Base-by-base conservation (phyloP, 2,888 invertebrate species). In the Octodonta nipae region DNA sequence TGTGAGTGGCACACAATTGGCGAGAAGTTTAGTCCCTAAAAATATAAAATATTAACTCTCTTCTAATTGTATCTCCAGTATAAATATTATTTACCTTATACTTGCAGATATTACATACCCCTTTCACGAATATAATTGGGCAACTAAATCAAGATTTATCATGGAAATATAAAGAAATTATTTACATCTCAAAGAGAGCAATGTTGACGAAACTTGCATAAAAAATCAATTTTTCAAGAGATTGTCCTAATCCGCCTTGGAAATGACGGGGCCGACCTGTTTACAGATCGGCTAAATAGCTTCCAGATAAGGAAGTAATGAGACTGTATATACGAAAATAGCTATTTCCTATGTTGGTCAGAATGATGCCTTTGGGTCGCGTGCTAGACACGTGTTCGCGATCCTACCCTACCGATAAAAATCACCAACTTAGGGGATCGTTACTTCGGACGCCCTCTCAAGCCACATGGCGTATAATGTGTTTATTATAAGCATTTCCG, bases 251-350 rank as follows among this genome's bases (percentile, higher is more conserved):
- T 38, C 22, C 8, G 13, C 14, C 14, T 31, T 8, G 31, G 20
- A 43, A 43, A 43, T 42, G 41, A 46, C 39, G 45, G 20, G 30
- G 17, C 22, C 32, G 41, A 42, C 46, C 50, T 59, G 58, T 60
- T 60, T 58, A 52, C 50, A 55, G 58, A 60, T 58, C 55, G 52
- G 51, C 58, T 60, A 54, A 56, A 52, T 48, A 47, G 50, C 47
- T 54, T 50, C 46, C 37, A 22, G 58, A 58, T 58, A 58, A 57
- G 53, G 43, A 43, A 39, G 46, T 55, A 55, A 56, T 53, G 55
- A 54, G 51, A 47, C 42, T 42, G 41, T 43, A 46, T 30, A 36
- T 31, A 36, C 35, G 39, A 40, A 42, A 40, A 38, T 32, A 37
- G 33, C 47, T 45, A 49, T 45, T 52, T 53, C 51, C 52, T 51